Evolutionary conservation across 2,113 vertebrate genomes (phyloP).

Genomic region (Sarotherodon lohbergeri): DNA sequence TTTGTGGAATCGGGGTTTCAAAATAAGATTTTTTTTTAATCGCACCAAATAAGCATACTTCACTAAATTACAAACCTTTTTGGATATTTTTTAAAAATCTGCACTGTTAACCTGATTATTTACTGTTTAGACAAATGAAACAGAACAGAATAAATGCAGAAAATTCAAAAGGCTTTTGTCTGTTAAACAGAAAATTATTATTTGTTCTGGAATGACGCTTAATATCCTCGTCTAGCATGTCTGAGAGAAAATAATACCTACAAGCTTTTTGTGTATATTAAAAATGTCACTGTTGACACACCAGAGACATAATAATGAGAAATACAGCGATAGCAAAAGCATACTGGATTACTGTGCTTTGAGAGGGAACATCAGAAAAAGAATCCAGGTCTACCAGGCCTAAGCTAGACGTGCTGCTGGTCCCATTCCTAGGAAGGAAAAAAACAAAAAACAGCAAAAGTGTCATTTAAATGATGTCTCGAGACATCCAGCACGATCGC

Average conservation of each 20-base stretch:
- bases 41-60: not conserved
- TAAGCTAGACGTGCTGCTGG: slow-evolving; percentile 91
- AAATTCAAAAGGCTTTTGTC: not conserved
- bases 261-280: not conserved
- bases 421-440: slow-evolving; percentile 82
- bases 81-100: not conserved
- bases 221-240: not conserved
- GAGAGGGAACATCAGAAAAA: slow-evolving; percentile 82
- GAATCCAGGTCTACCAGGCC: slow-evolving; percentile 88
- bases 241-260: not conserved
- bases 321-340: not conserved
- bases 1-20: not conserved
- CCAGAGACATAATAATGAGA: slow-evolving; percentile 9
- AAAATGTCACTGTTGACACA: not conserved
- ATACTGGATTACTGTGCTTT: slow-evolving; percentile 84
- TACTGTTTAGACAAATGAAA: not conserved
- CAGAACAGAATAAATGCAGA: not conserved
- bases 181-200: not conserved
- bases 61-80: not conserved
- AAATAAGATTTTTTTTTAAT: not conserved
- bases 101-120: not conserved
- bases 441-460: not conserved
- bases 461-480: not conserved
- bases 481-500: not conserved
- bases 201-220: not conserved